phyloP scores from a whole-genome alignment of 1,140 invertebrate genomes.

The Eumeta japonica region DNA sequence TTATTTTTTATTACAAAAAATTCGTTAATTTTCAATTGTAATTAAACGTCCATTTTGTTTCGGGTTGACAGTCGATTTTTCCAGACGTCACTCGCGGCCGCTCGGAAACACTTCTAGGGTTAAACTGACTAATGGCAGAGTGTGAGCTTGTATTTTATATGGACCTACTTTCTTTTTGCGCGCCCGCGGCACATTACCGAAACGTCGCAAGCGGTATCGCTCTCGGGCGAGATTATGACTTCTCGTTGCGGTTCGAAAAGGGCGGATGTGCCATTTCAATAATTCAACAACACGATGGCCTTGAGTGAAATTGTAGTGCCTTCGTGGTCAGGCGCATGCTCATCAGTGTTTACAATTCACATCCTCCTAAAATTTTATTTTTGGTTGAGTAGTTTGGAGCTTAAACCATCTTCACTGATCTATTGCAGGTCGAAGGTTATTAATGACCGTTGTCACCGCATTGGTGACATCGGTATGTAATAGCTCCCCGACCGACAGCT shows the following conservation, averaged over 20 bases:
- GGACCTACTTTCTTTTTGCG: slow-evolving; percentile 44
- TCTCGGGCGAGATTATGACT: too few relatives aligned
- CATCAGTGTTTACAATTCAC: background rate
- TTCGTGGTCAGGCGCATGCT: background rate
- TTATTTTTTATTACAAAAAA: slow-evolving; percentile 12
- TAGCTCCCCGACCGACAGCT: too few relatives aligned
- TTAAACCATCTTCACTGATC: too few relatives aligned
- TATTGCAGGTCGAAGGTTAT: too few relatives aligned
- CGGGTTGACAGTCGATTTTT: background rate
- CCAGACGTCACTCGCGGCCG: background rate
- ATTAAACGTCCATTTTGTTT: too few relatives aligned
- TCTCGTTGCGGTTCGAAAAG: too few relatives aligned
- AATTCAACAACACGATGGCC: background rate
- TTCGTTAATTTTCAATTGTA: background rate
- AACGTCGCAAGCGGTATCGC: too few relatives aligned
- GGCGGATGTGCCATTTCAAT: slow-evolving; percentile 6
- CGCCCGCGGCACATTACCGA: slow-evolving; percentile 9
- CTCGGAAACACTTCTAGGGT: slow-evolving; percentile 23
- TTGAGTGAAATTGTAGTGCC: background rate
- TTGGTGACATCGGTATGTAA: too few relatives aligned
- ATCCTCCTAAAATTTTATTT: too few relatives aligned
- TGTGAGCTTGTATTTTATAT: slow-evolving; percentile 22
- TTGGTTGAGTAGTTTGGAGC: too few relatives aligned
- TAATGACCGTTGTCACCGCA: too few relatives aligned
- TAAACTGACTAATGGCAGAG: slow-evolving; percentile 23